phyloP scores from a whole-genome alignment of 2,888 invertebrate species.

The Sphinx pinastri region DNA sequence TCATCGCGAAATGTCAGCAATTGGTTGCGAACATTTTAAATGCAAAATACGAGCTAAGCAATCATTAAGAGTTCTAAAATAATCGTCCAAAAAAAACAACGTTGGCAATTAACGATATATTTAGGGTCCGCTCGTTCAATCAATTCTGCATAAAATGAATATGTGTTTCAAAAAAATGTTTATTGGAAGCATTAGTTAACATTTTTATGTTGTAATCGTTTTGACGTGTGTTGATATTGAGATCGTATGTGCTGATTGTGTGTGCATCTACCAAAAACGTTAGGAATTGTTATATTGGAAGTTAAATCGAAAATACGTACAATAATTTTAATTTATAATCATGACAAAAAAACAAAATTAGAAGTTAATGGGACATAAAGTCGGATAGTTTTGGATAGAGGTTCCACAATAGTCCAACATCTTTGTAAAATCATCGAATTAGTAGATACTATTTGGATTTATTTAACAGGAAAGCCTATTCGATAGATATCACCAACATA shows the following conservation, averaged over 20 bases:
- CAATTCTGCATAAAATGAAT: constrained; percentile 26
- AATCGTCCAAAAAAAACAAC: constrained; percentile 13
- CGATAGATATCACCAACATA: too few species aligned
- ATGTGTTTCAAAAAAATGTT: constrained; percentile 25
- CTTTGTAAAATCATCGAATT: too few species aligned
- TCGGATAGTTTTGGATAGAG: too few species aligned
- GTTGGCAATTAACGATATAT: constrained; percentile 23
- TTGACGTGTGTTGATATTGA: constrained; percentile 16
- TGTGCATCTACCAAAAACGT: background rate
- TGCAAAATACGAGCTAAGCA: constrained; percentile 19
- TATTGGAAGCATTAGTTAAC: constrained; percentile 26
- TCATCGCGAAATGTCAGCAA: constrained; percentile 11
- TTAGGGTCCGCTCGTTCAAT: constrained; percentile 20
- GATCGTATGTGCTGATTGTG: constrained; percentile 7
- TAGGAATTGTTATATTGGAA: background rate
- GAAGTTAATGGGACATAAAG: too few species aligned
- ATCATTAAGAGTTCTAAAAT: constrained; percentile 19
- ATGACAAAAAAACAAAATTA: too few species aligned
- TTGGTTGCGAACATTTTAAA: constrained; percentile 7
- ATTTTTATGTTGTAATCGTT: constrained; percentile 25
- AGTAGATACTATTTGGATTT: too few species aligned
- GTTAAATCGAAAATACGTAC: too few species aligned
- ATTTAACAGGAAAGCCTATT: too few species aligned
- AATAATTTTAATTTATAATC: too few species aligned
- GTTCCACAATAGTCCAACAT: too few species aligned